phyloP scores from a whole-genome alignment of 2,888 invertebrate species.

The Ganaspis brasiliensis region DNA sequence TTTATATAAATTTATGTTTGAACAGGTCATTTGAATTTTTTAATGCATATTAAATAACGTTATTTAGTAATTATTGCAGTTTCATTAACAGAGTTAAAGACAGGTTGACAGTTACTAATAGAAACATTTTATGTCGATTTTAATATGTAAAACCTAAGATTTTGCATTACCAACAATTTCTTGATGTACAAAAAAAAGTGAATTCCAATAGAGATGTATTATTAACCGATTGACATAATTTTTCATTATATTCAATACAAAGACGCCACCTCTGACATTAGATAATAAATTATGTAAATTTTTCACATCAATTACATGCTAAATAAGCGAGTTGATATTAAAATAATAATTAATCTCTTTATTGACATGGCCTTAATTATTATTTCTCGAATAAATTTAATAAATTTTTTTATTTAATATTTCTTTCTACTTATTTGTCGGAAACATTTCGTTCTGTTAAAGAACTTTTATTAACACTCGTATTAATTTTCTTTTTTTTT shows the following conservation, averaged over 20 bases:
- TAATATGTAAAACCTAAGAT: neutral
- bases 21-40: neutral
- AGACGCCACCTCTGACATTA: neutral
- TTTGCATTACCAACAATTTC: neutral
- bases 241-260: neutral
- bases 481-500: too few relatives aligned
- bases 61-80: neutral
- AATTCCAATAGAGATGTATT: slow-evolving; percentile 1
- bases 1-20: neutral
- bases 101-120: neutral
- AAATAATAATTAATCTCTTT: too few relatives aligned
- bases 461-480: too few relatives aligned
- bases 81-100: neutral
- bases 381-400: too few relatives aligned
- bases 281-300: neutral
- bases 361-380: too few relatives aligned
- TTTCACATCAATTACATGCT: too few relatives aligned
- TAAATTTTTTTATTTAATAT: too few relatives aligned
- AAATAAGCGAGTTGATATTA: too few relatives aligned
- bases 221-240: slow-evolving; percentile 14
- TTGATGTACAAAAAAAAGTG: neutral
- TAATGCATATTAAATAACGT: neutral
- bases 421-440: too few relatives aligned
- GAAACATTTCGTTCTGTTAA: too few relatives aligned
- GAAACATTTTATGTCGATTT: neutral